A percentile compares a stretch with the other conserved stretches of the same genome.
phyloP scores from a whole-genome alignment of 1,140 invertebrate species.

The Drosophila kurseongensis region DNA sequence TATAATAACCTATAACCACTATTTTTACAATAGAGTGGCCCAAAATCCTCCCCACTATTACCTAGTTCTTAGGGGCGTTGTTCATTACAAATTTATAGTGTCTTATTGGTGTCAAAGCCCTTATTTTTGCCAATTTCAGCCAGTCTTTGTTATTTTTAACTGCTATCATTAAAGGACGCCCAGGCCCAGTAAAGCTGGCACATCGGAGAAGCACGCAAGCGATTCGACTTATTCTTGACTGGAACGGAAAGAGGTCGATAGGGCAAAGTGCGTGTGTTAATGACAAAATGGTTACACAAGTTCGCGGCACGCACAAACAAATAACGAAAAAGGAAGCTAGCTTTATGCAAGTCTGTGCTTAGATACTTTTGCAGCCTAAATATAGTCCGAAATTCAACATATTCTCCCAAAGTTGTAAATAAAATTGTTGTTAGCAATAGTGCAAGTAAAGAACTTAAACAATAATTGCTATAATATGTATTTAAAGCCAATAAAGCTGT shows the following conservation, averaged over 20 bases:
- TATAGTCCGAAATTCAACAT: neutral
- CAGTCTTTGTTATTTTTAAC: neutral
- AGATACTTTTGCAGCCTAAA: slow-evolving; percentile 1
- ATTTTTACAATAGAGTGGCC: too few relatives aligned
- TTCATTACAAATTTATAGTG: slow-evolving; percentile 5
- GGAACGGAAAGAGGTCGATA: slow-evolving; percentile 8
- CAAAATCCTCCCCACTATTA: neutral
- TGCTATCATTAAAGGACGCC: slow-evolving; percentile 19
- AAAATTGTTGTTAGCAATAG: too few relatives aligned
- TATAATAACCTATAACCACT: too few relatives aligned
- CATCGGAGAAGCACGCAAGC: slow-evolving; percentile 22
- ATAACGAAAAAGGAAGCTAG: neutral
- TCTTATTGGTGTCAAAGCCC: slow-evolving; percentile 26
- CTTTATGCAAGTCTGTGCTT: too few relatives aligned
- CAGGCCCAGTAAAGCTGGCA: slow-evolving; percentile 8
- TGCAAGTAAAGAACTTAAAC: too few relatives aligned
- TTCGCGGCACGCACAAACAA: slow-evolving; percentile 19
- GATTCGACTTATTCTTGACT: neutral
- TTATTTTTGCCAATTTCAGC: slow-evolving; percentile 9
- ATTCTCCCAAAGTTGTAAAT: neutral
- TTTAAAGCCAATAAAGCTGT: too few relatives aligned
- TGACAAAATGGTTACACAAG: slow-evolving; percentile 42
- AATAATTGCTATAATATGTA: too few relatives aligned
- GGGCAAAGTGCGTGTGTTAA: slow-evolving; percentile 37
- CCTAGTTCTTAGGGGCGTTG: slow-evolving; percentile 1